Evolutionary conservation across 1,140 invertebrate genomes (phyloP), one percentile per base, ranked within the genome.

Genomic region (Tetragonula clypearis): DNA sequence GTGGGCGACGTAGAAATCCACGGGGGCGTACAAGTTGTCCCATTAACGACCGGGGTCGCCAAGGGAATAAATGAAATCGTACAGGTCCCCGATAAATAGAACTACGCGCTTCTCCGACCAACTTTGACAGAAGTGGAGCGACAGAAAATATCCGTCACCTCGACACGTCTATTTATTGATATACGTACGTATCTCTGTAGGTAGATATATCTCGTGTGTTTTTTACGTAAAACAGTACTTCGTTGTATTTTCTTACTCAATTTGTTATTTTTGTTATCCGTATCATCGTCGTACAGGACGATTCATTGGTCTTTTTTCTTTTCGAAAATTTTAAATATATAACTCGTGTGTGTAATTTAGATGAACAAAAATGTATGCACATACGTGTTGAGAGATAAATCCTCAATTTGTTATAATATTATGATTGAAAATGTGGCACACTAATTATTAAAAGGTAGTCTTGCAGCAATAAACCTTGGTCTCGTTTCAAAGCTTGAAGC

Each of bases 1-100:
- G 72, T 82, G 62, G 81, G 81, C 53, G 81, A 66, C 30, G 60
- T 21, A 76, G 72, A 76, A 76, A 82, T 75, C 76, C 23, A 35
- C 58, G 60, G 30, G 62, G 81, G 81, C 81, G 81, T 75, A 14
- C 56, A 41, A 74, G 41, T 76, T 53, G 81, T 56, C 74, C 72
- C 60, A 76, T 82, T 82, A 82, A 62, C 73, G 49, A 15, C 53
- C 17, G 6, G 23, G 5, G 21, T 17, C 62, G 49, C 23, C 14
- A 30, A 23, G 49, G 41, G 53, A 68, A 75, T 55, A 66, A 76
- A 76, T 56, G 60, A 82, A 82, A 76, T 82, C 72, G 79, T 26
- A 73, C 79, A 66, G 62, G 60, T 82, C 65, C 53, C 55, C 49
- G 35, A 73, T 73, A 53, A 21, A 77, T 35, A 60, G 35, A 77